A percentile compares a stretch with the other conserved stretches of the same genome.
These are phyloP conservation scores for Trissolcus brochymenae DNA, from an alignment of 2,888 invertebrate species.

Conservation along the genomic window DNA sequence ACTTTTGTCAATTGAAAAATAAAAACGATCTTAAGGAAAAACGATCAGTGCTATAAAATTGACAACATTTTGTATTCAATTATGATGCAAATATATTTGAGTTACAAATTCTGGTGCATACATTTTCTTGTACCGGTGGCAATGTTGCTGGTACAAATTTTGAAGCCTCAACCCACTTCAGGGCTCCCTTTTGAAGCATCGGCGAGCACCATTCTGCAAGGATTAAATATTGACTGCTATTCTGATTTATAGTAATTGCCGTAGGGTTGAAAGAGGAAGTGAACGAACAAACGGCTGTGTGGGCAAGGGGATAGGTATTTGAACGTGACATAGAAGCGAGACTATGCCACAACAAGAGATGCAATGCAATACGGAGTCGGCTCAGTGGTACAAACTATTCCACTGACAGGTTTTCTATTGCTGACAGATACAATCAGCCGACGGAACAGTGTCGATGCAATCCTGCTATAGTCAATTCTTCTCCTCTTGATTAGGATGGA, in stretches of 20 bases:
- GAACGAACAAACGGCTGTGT: slow-evolving; percentile 57
- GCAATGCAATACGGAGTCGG: slow-evolving; percentile 42
- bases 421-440: slow-evolving; percentile 69
- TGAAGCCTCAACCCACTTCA: slow-evolving; percentile 51
- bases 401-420: slow-evolving; percentile 66
- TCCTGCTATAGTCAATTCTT: slow-evolving; percentile 15
- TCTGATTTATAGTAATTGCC: slow-evolving; percentile 76
- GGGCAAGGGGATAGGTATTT: slow-evolving; percentile 54
- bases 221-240: slow-evolving; percentile 76
- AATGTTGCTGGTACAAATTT: slow-evolving; percentile 69
- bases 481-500: too few relatives aligned
- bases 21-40: too few relatives aligned
- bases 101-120: slow-evolving; percentile 40
- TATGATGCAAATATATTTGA: too few relatives aligned
- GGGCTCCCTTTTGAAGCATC: slow-evolving; percentile 61
- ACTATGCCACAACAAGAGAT: slow-evolving; percentile 47
- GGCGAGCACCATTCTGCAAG: slow-evolving; percentile 72
- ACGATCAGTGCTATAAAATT: too few relatives aligned
- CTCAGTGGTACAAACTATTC: slow-evolving; percentile 64
- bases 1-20: too few relatives aligned
- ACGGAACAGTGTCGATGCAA: slow-evolving; percentile 63
- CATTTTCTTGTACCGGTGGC: slow-evolving; percentile 73
- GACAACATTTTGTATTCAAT: too few relatives aligned
- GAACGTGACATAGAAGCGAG: slow-evolving; percentile 50
- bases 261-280: slow-evolving; percentile 64